These are phyloP conservation scores for Pandion haliaetus DNA, from an alignment of 2,113 vertebrate species.

Conservation along the genomic window DNA sequence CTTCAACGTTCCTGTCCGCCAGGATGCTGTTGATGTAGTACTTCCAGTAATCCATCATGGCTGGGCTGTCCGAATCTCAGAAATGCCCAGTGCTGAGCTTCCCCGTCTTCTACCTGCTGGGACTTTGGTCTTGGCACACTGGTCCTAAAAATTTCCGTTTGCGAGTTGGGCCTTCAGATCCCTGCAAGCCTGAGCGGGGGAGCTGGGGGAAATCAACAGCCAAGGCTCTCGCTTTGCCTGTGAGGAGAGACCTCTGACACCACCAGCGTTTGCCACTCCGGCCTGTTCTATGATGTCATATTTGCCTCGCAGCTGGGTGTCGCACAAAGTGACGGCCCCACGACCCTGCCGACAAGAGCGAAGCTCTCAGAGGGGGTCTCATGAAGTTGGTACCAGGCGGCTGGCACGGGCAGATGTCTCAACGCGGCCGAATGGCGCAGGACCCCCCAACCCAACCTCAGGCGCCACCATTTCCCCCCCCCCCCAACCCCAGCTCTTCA, in stretches of 20 bases:
- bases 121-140: neutral
- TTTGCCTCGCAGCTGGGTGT: neutral
- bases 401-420: rapidly evolving
- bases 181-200: neutral
- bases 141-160: neutral
- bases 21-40: constrained; percentile 49
- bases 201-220: neutral
- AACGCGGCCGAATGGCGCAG: rapidly evolving
- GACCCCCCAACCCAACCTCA: neutral
- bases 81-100: neutral
- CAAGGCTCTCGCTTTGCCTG: neutral
- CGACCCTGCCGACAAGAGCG: rapidly evolving
- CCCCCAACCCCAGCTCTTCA: rapidly evolving
- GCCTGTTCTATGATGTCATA: neutral
- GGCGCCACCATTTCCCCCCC: rapidly evolving
- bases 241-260: neutral
- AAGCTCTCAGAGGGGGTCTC: neutral
- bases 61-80: neutral
- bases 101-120: neutral
- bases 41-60: constrained; percentile 60
- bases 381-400: neutral
- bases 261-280: neutral
- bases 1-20: constrained; percentile 62
- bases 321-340: neutral
- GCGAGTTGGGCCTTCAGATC: neutral